phyloP scores from a whole-genome alignment of 2,113 vertebrate species.

The Formicarius rufipectus region DNA sequence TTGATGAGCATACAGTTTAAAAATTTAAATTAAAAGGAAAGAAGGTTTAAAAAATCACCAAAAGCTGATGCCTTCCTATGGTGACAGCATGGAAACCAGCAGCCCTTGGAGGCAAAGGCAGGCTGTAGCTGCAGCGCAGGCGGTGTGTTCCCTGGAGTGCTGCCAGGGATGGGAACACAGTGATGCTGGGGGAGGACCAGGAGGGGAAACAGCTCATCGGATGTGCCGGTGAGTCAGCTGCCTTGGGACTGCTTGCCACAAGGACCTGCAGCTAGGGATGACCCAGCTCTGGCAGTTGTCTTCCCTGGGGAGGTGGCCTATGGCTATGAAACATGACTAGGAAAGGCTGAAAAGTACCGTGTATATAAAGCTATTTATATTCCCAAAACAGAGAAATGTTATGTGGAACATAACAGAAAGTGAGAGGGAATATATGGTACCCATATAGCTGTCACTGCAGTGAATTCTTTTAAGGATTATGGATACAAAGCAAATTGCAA shows the following conservation, averaged over 20 bases:
- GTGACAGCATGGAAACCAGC: background rate
- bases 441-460: background rate
- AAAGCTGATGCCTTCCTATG: background rate
- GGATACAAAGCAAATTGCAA: background rate
- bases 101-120: background rate
- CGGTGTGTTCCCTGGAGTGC: background rate
- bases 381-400: background rate
- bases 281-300: background rate
- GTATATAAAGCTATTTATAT: background rate
- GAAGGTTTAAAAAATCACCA: accelerated
- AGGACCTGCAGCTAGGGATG: background rate
- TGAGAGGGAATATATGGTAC: background rate
- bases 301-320: background rate
- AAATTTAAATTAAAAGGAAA: background rate
- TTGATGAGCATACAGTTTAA: background rate
- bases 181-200: background rate
- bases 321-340: background rate
- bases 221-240: background rate
- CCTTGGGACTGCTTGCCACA: background rate
- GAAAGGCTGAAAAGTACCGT: background rate
- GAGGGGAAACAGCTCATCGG: background rate
- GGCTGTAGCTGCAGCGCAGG: background rate
- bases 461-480: background rate
- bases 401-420: background rate
- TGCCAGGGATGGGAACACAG: slow-evolving; percentile 6